Evolutionary conservation across 30 jellyfish, hydroid and myxozoan species (phyloP).

Genomic region (Phacellophora camtschatica): DNA sequence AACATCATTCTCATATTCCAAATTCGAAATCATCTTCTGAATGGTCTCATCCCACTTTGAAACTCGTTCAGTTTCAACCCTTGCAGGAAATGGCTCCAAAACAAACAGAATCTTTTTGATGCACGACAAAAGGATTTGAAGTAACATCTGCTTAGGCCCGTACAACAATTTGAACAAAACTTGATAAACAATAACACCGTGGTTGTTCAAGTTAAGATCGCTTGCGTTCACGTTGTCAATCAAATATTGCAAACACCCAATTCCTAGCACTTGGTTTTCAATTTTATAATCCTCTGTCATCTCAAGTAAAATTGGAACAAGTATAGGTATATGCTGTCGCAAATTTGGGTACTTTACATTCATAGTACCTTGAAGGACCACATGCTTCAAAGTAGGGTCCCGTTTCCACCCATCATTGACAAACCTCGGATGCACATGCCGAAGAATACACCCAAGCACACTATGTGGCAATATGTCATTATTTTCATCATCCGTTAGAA

Average conservation of each 20-base stretch:
- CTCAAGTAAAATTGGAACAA: conserved; percentile 56
- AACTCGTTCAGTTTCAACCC: not conserved
- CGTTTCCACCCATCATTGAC: conserved; percentile 57
- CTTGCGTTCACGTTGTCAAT: conserved; percentile 69
- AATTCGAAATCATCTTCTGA: conserved; percentile 49
- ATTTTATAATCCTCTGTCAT: conserved; percentile 55
- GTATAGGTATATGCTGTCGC: conserved; percentile 17
- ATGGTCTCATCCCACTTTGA: conserved; percentile 66
- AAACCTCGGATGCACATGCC: conserved; percentile 24
- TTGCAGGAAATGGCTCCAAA: conserved; percentile 43
- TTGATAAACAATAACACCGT: conserved; percentile 67
- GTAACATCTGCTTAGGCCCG: conserved; percentile 32
- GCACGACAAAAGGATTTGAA: conserved; percentile 61
- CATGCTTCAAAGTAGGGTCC: conserved; percentile 35
- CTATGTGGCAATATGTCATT: conserved; percentile 51
- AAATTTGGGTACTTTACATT: conserved; percentile 66
- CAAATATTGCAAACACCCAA: conserved; percentile 37
- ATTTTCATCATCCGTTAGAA: not conserved
- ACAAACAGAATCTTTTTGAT: conserved; percentile 29
- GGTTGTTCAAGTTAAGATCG: conserved; percentile 65
- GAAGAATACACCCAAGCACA: conserved; percentile 2
- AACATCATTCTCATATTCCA: conserved; percentile 45
- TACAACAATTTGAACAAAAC: conserved; percentile 61
- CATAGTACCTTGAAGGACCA: conserved; percentile 24
- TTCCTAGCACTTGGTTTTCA: conserved; percentile 71